Evolutionary conservation across 1,140 invertebrate species (phyloP), one percentile per base, ranked within the genome.

Genomic region (Dufourea novaeangliae): DNA sequence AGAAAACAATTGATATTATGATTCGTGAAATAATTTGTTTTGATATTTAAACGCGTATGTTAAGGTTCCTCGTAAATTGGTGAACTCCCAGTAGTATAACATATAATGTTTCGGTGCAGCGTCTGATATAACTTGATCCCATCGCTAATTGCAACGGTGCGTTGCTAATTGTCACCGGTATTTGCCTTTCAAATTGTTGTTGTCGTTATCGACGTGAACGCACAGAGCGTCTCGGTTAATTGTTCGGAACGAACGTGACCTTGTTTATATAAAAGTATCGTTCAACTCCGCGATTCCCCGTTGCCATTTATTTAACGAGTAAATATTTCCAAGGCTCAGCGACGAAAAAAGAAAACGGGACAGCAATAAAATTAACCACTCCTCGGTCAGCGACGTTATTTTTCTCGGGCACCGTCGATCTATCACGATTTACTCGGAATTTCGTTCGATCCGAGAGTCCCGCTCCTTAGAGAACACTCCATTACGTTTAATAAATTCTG

Each of bases 381-480:
- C 22, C 66, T 76, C 57, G 64, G 52, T 75, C 72, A 75, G 44
- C 52, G n/a, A 14, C 50, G 46, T 8, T 20, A 27, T n/a, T 25
- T 56, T 29, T 1, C 25, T 20, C 22, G 25, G 17, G 8, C 27
- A 10, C 32, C 0, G n/a, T 8, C 50, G 7, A 68, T 46, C 25
- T 10, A 27, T 66, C 52, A 17, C 20, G 34, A 37, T 44, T 74
- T 41, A 41, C 17, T 44, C 14, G 50, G 25, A n/a, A 57, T 68
- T 37, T 57, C n/a, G n/a, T 32, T n/a, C 8, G 37, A 11, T 27
- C 10, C 25, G 22, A 46, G 27, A 52, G 12, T 25, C 57, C 17
- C 20, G 14, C 56, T 50, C 14, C 64, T 69, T 32, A 76, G 66
- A 69, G 54, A 69, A 57, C 54, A 69, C 73, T 76, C 73, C 73